A percentile compares a stretch with the other conserved stretches of the same genome.
Conservation (phyloP, 2,888 invertebrate genomes). For the Tetranychus truncatus region DNA sequence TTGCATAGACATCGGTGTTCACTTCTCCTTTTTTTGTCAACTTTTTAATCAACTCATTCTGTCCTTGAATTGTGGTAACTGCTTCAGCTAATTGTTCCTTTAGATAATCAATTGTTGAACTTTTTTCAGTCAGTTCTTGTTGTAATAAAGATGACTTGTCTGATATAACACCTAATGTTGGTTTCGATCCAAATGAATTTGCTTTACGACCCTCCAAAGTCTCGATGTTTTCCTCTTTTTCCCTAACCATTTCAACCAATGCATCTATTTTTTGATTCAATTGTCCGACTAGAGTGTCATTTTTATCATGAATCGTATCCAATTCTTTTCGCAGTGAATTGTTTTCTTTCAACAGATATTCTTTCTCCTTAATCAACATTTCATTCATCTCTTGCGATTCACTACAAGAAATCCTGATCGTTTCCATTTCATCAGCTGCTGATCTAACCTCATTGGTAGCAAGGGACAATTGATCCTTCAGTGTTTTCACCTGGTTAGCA, state of each 20-base stretch:
- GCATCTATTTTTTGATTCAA: background rate
- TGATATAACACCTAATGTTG: background rate
- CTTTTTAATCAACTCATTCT: conserved; percentile 14
- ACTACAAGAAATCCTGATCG: conserved; percentile 11
- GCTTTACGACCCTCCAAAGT: background rate
- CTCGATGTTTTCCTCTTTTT: background rate
- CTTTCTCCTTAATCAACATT: conserved; percentile 16
- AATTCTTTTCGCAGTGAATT: background rate
- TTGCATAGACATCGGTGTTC: background rate
- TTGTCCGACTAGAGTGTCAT: background rate
- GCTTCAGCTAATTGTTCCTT: conserved; percentile 15
- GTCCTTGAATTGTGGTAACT: conserved; percentile 12
- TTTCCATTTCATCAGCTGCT: conserved; percentile 13
- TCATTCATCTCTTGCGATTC: conserved; percentile 18
- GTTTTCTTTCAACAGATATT: conserved; percentile 9
- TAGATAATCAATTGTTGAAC: conserved; percentile 13
- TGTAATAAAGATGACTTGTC: background rate
- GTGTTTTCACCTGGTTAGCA: conserved; percentile 17
- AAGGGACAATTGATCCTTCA: conserved; percentile 14
- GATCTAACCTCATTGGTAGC: conserved; percentile 12
- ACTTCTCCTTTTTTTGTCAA: background rate
- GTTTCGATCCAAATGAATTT: background rate
- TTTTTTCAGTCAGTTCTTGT: conserved; percentile 10
- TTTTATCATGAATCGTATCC: background rate
- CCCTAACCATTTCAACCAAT: background rate